Percentiles rank a stretch among this genome's conserved stretches.
Evolutionary conservation across 2,113 vertebrate genomes (phyloP).

Genomic region (Muscicapa adusta): DNA sequence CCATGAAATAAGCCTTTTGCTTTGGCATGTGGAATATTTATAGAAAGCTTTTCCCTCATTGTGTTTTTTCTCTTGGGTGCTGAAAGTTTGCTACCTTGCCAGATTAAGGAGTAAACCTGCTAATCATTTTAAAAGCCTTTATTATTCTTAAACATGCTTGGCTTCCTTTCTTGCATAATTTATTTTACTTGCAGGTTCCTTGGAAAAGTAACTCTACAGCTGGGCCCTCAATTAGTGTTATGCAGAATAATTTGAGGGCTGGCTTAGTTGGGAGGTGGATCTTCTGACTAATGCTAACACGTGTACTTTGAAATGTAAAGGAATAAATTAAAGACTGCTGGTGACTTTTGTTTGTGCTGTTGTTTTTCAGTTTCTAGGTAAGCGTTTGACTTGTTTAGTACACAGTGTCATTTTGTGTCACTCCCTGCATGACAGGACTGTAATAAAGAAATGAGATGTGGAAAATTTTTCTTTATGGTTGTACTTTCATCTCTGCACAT

Average conservation of each 20-base stretch:
- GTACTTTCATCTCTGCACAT: not conserved
- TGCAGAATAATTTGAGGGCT: slow-evolving; percentile 13
- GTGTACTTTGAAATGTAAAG: slow-evolving; percentile 19
- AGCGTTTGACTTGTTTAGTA: not conserved
- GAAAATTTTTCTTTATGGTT: slow-evolving; percentile 6
- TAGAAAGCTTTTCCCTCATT: not conserved
- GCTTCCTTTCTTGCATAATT: slow-evolving; percentile 48
- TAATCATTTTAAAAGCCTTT: slow-evolving; percentile 45
- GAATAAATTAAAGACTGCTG: slow-evolving; percentile 29
- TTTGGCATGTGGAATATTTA: slow-evolving; percentile 35
- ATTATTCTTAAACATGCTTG: slow-evolving; percentile 5
- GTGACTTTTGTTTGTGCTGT: slow-evolving; percentile 37
- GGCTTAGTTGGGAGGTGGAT: not conserved
- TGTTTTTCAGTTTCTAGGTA: slow-evolving; percentile 6
- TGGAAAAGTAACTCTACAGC: slow-evolving; percentile 21
- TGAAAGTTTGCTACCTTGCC: slow-evolving; percentile 31
- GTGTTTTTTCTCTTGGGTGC: slow-evolving; percentile 10
- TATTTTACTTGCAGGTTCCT: slow-evolving; percentile 25
- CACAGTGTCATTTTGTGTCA: not conserved
- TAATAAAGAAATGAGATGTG: slow-evolving; percentile 20
- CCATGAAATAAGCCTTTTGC: slow-evolving; percentile 2
- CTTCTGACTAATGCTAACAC: not conserved
- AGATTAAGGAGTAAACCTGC: slow-evolving; percentile 36
- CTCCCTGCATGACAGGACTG: not conserved
- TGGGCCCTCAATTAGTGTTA: slow-evolving; percentile 46